Base-by-base conservation (phyloP, 2,888 invertebrate species). In the Acanthosepion esculentum region DNA sequence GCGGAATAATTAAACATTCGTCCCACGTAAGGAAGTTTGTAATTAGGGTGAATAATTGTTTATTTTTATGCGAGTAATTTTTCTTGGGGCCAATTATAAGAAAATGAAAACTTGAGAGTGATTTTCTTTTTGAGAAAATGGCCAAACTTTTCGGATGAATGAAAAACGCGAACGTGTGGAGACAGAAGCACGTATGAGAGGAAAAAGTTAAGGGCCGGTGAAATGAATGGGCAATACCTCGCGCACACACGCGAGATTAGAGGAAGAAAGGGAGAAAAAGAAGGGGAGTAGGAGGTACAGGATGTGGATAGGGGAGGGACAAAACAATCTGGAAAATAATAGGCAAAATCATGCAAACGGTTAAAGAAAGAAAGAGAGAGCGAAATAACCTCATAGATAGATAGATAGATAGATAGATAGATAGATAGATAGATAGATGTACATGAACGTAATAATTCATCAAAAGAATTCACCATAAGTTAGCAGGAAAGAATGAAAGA, bases 1-100 rank as follows among this genome's bases (percentile, higher is more conserved):
- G 78, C 78, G 15, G n/a, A 78, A 78, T 78, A 33, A 78, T 78
- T 78, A 78, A n/a, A 33, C n/a, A 78, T 78, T 78, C 78, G 78
- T 78, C n/a, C 78, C 78, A 78, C 78, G 78, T 78, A 78, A 78
- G 78, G 78, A 78, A 78, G 78, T 78, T 78, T 78, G 33, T 78
- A 78, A 78, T 78, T 78, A 78, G n/a, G n/a, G n/a, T 78, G 10
- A 78, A 78, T 78, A 78, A 78, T 33, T 78, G n/a, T 78, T 78
- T 78, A 78, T 78, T 78, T 78, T 78, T n/a, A 33, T 78, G 20
- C 78, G 18, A 78, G n/a, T 78, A 78, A 78, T n/a, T 78, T 78
- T 78, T 78, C 78, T 78, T 10, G 78, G n/a, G 78, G 78, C 78
- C 15, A 78, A 78, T 78, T 78, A 78, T n/a, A 12, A 15, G n/a